Evolutionary conservation across 1,140 invertebrate genomes (phyloP).

Genomic region (Drosophila albomicans): DNA sequence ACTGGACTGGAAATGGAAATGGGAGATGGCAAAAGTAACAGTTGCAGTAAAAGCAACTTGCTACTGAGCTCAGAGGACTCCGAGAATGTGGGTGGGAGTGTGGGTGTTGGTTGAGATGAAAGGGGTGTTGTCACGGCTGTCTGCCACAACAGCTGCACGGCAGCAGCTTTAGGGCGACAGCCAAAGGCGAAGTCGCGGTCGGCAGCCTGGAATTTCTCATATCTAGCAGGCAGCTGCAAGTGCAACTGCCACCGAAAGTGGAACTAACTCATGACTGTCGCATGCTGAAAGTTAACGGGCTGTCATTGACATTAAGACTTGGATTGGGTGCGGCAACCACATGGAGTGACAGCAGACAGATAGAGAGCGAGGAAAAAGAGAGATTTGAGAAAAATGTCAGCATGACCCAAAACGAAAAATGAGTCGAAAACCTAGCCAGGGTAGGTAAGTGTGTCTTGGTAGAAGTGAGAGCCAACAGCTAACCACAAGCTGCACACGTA

Average conservation of each 20-base stretch:
- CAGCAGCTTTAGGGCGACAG: constrained; percentile 39
- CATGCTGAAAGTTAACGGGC: constrained; percentile 36
- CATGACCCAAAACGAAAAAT: constrained; percentile 61
- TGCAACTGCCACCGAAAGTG: constrained; percentile 4
- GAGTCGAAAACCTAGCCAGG: constrained; percentile 57
- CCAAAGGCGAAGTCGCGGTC: constrained; percentile 25
- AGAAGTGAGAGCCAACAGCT: background rate
- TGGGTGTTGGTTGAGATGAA: background rate
- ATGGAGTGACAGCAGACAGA: constrained; percentile 19
- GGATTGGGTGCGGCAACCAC: constrained; percentile 28
- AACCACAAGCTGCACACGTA: constrained; percentile 11
- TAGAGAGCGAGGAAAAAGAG: too few species aligned
- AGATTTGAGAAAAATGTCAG: constrained; percentile 80
- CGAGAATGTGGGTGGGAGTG: constrained; percentile 16
- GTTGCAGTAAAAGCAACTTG: constrained; percentile 41
- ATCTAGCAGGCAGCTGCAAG: constrained; percentile 35
- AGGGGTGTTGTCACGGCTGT: constrained; percentile 21
- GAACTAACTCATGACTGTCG: constrained; percentile 12
- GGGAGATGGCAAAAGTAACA: constrained; percentile 30
- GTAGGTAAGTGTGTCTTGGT: constrained; percentile 58
- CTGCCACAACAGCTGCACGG: constrained; percentile 51
- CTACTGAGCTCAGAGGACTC: constrained; percentile 3
- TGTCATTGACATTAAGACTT: constrained; percentile 48
- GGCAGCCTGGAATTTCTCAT: constrained; percentile 65
- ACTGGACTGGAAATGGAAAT: constrained; percentile 18